Evolutionary conservation across 2,113 vertebrate genomes (phyloP).

Genomic region (Spheniscus mendiculus): DNA sequence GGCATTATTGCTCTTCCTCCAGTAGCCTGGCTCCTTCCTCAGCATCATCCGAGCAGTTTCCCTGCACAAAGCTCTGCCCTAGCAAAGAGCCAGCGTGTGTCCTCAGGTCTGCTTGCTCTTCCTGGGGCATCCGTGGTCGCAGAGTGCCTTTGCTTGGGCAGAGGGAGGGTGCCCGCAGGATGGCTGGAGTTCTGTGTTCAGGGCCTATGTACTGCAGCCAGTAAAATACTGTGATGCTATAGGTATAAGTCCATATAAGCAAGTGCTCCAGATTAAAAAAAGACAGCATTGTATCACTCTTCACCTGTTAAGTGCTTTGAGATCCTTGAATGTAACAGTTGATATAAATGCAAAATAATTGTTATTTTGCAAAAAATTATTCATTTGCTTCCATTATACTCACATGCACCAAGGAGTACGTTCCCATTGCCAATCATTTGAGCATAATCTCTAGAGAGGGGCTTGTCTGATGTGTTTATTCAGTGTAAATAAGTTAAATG

Average conservation of each 20-base stretch:
- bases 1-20: neutral
- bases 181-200: neutral
- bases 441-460: neutral
- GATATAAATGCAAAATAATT: conserved; percentile 24
- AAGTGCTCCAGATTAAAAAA: neutral
- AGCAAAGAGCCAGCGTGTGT: neutral
- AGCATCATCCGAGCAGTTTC: neutral
- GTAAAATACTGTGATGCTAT: neutral
- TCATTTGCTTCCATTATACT: conserved; percentile 17
- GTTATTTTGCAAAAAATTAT: neutral
- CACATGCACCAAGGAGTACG: neutral
- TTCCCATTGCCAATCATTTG: conserved; percentile 37
- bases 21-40: neutral
- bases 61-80: neutral
- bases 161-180: neutral
- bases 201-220: neutral
- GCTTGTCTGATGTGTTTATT: conserved; percentile 55
- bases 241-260: neutral
- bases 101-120: neutral
- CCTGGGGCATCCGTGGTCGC: neutral
- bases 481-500: conserved; percentile 61
- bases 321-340: neutral
- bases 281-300: neutral
- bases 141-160: neutral
- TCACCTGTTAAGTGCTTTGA: neutral